Evolutionary conservation across 2,113 vertebrate genomes (phyloP).

Genomic region (Paracanthobrama guichenoti): DNA sequence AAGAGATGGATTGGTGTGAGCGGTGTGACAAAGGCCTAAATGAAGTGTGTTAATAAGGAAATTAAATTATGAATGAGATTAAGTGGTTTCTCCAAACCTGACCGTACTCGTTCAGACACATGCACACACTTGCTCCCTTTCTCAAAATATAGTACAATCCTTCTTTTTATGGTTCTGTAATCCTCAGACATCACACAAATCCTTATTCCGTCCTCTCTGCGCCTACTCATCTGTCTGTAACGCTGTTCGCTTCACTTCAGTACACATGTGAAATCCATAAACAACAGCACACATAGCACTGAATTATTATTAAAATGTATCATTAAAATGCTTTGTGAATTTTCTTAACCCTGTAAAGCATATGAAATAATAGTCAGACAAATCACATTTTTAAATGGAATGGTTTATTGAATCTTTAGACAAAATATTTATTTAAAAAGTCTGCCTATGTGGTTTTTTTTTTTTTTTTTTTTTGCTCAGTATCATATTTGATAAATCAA

Average conservation of each 20-base stretch:
- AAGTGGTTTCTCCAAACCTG: slow-evolving; percentile 60
- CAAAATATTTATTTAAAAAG: no score
- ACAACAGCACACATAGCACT: slow-evolving; percentile 5
- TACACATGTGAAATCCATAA: slow-evolving; percentile 48
- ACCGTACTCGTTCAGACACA: slow-evolving; percentile 54
- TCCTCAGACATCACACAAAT: slow-evolving; percentile 38
- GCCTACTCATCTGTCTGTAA: slow-evolving; percentile 23
- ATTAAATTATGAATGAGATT: slow-evolving; percentile 74
- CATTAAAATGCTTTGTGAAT: not conserved
- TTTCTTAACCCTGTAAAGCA: not conserved
- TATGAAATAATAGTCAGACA: not conserved
- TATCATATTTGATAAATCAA: no score
- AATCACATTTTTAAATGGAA: no score
- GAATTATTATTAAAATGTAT: no score
- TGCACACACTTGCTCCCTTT: slow-evolving; percentile 43
- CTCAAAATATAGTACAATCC: slow-evolving; percentile 62
- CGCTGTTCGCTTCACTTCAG: not conserved
- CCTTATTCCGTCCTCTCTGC: slow-evolving; percentile 11
- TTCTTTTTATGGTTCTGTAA: slow-evolving; percentile 30
- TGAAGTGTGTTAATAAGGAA: slow-evolving; percentile 65
- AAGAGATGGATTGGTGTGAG: not conserved
- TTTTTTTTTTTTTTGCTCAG: no score
- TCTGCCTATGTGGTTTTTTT: no score
- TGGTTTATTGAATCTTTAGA: no score
- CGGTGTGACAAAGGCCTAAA: slow-evolving; percentile 36